Percentiles rank a stretch among this genome's conserved stretches.
Evolutionary conservation across 2,888 invertebrate genomes (phyloP).

Genomic region (Orgyia antiqua): DNA sequence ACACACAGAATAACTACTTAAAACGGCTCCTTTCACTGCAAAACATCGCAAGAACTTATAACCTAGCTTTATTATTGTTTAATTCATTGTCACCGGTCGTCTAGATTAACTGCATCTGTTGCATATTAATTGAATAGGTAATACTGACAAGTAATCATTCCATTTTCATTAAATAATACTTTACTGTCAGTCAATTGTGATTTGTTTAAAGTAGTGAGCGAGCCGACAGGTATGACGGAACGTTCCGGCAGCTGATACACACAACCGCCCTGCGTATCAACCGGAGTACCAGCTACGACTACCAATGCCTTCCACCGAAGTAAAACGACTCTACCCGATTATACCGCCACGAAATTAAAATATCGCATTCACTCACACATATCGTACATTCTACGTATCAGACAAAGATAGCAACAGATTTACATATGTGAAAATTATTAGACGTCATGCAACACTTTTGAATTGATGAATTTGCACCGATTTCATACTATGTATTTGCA

Average conservation of each 20-base stretch:
- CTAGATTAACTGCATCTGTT: constrained; percentile 33
- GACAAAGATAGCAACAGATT: constrained; percentile 29
- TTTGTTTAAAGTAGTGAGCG: constrained; percentile 53
- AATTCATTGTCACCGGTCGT: constrained; percentile 56
- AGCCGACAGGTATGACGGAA: constrained; percentile 19
- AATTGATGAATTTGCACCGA: too few relatives aligned
- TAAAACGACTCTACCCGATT: constrained; percentile 45
- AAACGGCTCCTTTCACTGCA: constrained; percentile 64
- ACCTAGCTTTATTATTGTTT: constrained; percentile 45
- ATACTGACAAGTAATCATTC: constrained; percentile 9
- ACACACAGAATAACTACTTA: constrained; percentile 43
- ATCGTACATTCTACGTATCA: constrained; percentile 7
- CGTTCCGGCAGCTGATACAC: constrained; percentile 14
- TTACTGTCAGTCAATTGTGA: constrained; percentile 44
- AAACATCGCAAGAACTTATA: constrained; percentile 44
- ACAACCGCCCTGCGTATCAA: constrained; percentile 32
- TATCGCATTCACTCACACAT: constrained; percentile 1
- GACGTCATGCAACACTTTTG: constrained; percentile 8
- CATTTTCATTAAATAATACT: constrained; percentile 47
- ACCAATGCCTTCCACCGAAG: constrained; percentile 34
- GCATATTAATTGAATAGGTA: constrained; percentile 9
- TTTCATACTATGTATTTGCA: too few relatives aligned
- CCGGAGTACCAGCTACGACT: constrained; percentile 49
- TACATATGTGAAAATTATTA: constrained; percentile 20
- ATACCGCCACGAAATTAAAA: constrained; percentile 16